Evolutionary conservation across 2,113 vertebrate species (phyloP).

Genomic region (Anarhynchus alexandrinus): DNA sequence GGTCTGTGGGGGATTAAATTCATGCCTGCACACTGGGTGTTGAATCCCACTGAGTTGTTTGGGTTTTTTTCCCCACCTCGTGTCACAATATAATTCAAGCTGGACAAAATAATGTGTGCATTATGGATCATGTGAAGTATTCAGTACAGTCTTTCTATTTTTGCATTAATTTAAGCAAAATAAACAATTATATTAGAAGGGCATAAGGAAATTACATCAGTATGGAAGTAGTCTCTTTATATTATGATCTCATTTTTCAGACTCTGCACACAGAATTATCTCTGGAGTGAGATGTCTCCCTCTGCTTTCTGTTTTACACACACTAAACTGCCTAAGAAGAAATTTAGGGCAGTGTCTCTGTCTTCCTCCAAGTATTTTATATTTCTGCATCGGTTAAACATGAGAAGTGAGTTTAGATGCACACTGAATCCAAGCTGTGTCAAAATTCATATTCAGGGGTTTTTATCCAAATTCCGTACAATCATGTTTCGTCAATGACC

Average conservation of each 20-base stretch:
- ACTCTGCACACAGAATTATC: neutral
- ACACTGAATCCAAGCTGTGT: neutral
- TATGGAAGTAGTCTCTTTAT: neutral
- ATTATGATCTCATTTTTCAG: conserved; percentile 47
- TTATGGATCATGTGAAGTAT: neutral
- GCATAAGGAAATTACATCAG: neutral
- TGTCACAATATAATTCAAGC: neutral
- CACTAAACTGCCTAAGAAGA: neutral
- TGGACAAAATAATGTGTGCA: neutral
- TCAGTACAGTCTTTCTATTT: neutral
- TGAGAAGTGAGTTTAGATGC: neutral
- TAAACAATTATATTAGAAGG: neutral
- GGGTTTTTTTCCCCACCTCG: fast-evolving
- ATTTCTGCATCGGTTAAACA: neutral
- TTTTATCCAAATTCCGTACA: neutral
- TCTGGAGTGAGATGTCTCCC: neutral
- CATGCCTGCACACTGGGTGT: neutral
- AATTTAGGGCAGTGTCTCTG: neutral
- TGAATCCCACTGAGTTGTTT: neutral
- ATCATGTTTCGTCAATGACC: neutral
- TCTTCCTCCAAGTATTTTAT: neutral
- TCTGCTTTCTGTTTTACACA: conserved; percentile 3
- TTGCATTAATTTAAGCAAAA: conserved; percentile 14
- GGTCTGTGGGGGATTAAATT: fast-evolving
- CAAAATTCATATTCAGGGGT: neutral